Percentiles rank a stretch among this genome's conserved stretches.
phyloP scores from a whole-genome alignment of 1,140 invertebrate species.

The Pomphorhynchus laevis region DNA sequence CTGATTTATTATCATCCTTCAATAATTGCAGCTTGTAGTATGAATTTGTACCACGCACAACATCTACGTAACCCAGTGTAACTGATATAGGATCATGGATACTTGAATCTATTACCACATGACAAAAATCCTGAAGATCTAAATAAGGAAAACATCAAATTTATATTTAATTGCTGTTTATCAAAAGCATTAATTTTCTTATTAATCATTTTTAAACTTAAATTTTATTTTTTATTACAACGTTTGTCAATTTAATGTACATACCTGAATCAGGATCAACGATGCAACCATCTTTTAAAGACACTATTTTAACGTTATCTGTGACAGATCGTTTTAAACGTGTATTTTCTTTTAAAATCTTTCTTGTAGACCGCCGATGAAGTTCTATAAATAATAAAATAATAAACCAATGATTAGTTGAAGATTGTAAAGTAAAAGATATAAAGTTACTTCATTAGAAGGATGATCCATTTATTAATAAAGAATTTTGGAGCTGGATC shows the following conservation, averaged over 20 bases:
- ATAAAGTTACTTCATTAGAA: no score
- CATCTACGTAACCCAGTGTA: conserved; percentile 44
- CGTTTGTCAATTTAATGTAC: no score
- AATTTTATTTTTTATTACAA: no score
- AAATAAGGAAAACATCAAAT: not conserved
- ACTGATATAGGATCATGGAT: conserved; percentile 29
- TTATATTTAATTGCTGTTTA: not conserved
- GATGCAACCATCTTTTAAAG: conserved; percentile 39
- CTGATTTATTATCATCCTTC: conserved; percentile 31
- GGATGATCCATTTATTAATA: no score
- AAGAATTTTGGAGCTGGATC: no score
- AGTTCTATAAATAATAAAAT: no score
- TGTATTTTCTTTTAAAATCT: conserved; percentile 1
- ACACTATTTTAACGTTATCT: conserved; percentile 23
- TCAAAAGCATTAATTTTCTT: not conserved
- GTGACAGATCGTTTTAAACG: conserved; percentile 13
- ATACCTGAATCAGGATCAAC: conserved; percentile 47
- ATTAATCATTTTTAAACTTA: no score
- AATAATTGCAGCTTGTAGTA: conserved; percentile 73
- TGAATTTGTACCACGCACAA: conserved; percentile 49
- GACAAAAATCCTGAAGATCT: no score
- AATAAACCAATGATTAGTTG: no score
- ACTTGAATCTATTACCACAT: conserved; percentile 27
- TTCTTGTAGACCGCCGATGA: no score
- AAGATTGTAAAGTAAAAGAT: no score